Percentiles rank a stretch among this genome's conserved stretches.
Conservation (phyloP, 2,113 vertebrate genomes). For the Pelusios castaneus region DNA sequence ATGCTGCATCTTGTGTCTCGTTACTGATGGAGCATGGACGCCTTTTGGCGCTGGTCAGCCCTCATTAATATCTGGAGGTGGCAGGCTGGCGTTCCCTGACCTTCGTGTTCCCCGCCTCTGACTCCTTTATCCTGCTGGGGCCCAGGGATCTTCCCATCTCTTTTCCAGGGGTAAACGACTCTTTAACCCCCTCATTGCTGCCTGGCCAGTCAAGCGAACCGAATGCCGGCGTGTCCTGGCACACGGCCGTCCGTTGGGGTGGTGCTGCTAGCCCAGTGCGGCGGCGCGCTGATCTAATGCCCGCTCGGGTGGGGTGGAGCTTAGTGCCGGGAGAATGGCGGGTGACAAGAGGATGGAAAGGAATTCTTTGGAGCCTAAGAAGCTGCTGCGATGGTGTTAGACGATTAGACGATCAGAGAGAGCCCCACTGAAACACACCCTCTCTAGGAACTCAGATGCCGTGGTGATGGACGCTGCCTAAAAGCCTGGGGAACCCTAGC, state of each 20-base stretch:
- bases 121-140: slow-evolving; percentile 27
- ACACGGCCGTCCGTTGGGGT: not conserved
- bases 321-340: not conserved
- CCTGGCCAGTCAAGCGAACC: not conserved
- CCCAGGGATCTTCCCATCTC: slow-evolving; percentile 22
- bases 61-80: slow-evolving; percentile 74
- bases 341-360: not conserved
- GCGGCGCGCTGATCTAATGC: not conserved
- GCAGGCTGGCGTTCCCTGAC: slow-evolving; percentile 68
- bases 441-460: not conserved
- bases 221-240: not conserved
- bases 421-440: not conserved
- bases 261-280: not conserved
- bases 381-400: not conserved
- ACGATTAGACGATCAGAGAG: not conserved
- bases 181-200: slow-evolving; percentile 47
- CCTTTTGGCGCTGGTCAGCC: slow-evolving; percentile 72
- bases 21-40: slow-evolving; percentile 72
- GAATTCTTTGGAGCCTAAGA: not conserved
- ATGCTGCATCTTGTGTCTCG: slow-evolving; percentile 46
- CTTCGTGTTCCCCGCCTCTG: slow-evolving; percentile 65
- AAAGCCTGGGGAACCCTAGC: not conserved
- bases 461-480: not conserved
- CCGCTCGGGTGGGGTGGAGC: not conserved
- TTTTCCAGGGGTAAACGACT: not conserved